Evolutionary conservation across 2,888 invertebrate genomes (phyloP), one percentile per base, ranked within the genome.

Genomic region (Ochropleura plecta): DNA sequence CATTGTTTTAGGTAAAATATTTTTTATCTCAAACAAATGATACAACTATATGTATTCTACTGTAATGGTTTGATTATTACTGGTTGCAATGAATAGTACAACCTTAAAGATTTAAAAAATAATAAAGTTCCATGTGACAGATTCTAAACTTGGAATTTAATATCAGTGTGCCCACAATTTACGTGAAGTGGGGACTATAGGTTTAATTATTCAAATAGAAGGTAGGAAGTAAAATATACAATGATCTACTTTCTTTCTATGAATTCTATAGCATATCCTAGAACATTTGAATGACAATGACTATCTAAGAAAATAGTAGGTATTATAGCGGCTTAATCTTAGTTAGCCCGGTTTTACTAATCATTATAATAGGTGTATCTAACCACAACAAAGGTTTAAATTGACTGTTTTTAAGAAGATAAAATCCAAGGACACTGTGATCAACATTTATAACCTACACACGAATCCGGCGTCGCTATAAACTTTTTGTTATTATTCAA

Each of bases 241-340:
- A 71, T 53, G 1, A 57, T 9, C 1, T 7, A 30, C 8, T 51
- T 63, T 30, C 30, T 30, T 30, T 51, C 18, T 59, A 64, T 51
- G 18, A 51, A 14, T 60, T 49, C 10, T 14, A 9, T n/a, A 40
- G 14, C 9, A 16, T 53, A 44, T 44, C 53, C 59, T 62, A 66
- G 53, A 78, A 49, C 10, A 79, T 55, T 62, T 51, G 30, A 48
- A 78, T 65, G 14, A 78, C 60, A 73, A 73, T 60, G 14, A 44
- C n/a, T 66, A 60, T n/a, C 7, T 16, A 18, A 1, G 12, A 20
- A 0, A n/a, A 62, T 76, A 55, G 8, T n/a, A n/a, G n/a, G n/a
- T 18, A 40, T 63, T 71, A 64, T 64, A 40, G 49, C 44, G 70
- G 18, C 5, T 30, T n/a, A n/a, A 20, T n/a, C 5, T 0, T 46